Conservation (phyloP, 35 echinoderm and acorn worm genomes). For the Apostichopus japonicus region DNA sequence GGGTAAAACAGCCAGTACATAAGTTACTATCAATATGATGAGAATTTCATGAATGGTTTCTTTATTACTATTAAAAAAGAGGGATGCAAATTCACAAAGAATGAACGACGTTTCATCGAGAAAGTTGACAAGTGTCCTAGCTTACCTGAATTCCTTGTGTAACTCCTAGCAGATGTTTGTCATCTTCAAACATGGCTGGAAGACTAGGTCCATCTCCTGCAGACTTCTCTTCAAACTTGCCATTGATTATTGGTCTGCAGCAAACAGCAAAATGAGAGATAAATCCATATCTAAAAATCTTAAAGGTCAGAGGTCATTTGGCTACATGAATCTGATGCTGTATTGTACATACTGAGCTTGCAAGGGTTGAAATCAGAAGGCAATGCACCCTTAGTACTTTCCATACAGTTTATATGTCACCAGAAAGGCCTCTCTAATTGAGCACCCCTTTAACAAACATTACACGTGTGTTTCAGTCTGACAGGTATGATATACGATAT, state of each 20-base stretch:
- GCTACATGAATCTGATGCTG: too few species aligned
- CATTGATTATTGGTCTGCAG: constrained; percentile 96
- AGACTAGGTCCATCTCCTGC: constrained; percentile 97
- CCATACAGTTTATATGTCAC: too few species aligned
- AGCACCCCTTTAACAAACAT: too few species aligned
- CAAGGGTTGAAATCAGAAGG: too few species aligned
- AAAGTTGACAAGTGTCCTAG: not conserved
- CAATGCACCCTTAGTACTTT: too few species aligned
- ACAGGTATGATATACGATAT: too few species aligned
- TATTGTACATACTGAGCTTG: too few species aligned
- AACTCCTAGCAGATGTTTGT: constrained; percentile 90
- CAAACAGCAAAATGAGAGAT: not conserved
- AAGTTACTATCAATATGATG: too few species aligned
- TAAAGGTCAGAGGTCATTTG: too few species aligned
- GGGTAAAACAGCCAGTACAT: too few species aligned
- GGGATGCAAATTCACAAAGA: not conserved
- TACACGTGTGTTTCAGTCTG: too few species aligned
- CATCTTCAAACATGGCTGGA: constrained; percentile 97
- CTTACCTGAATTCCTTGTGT: constrained; percentile 86
- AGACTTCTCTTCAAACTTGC: constrained; percentile 98
- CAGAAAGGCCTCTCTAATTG: too few species aligned
- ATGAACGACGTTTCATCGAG: not conserved
- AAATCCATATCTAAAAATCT: not conserved
- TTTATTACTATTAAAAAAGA: not conserved
- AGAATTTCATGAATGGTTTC: not conserved